Conservation (phyloP, 2,888 invertebrate species). For the Drosophila tanythrix region DNA sequence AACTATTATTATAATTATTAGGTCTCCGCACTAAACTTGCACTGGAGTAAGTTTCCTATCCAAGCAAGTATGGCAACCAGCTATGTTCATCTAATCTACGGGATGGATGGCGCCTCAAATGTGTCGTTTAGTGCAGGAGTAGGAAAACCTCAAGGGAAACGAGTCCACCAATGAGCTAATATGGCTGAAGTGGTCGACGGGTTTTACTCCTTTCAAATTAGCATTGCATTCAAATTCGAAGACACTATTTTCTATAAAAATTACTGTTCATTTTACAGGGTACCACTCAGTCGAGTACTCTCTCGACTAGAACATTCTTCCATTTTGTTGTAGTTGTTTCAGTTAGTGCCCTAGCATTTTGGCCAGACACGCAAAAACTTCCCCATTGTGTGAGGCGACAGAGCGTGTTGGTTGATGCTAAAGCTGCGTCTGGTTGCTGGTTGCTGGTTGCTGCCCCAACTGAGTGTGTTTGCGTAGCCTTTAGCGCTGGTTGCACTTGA, state of each 20-base stretch:
- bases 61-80: background rate
- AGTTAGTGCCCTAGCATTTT: constrained; percentile 51
- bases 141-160: background rate
- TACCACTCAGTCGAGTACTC: background rate
- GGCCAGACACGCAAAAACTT: constrained; percentile 76
- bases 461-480: constrained; percentile 62
- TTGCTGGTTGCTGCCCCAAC: constrained; percentile 9
- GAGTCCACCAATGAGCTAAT: background rate
- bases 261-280: background rate
- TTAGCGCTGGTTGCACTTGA: constrained; percentile 74
- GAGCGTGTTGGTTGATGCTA: constrained; percentile 56
- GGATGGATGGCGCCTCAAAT: background rate
- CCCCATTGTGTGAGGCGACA: constrained; percentile 61
- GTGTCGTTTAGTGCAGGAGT: background rate
- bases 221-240: background rate
- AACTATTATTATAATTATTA: background rate
- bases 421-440: constrained; percentile 27
- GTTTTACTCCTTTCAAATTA: background rate
- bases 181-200: background rate
- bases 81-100: background rate
- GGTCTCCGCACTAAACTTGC: background rate
- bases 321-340: constrained; percentile 15
- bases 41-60: background rate
- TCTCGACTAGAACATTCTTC: background rate
- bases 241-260: background rate